phyloP scores from a whole-genome alignment of 2,888 invertebrate genomes.

The Mamestra brassicae region DNA sequence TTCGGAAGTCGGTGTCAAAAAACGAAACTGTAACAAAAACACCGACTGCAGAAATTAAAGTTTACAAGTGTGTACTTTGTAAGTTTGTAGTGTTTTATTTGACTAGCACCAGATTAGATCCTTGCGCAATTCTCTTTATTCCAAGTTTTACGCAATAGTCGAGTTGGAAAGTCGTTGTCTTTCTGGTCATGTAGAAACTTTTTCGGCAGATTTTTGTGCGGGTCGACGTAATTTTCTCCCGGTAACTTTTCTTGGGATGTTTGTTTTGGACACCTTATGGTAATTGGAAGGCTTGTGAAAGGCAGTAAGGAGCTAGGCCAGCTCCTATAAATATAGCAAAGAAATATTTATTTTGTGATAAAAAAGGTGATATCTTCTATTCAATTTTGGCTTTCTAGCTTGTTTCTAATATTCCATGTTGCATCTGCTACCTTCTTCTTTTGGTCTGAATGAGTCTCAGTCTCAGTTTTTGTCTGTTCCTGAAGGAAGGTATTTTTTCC shows the following conservation, averaged over 20 bases:
- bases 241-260: slow-evolving; percentile 6
- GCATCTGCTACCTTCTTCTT: not conserved
- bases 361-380: too few species aligned
- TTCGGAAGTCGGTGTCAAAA: too few species aligned
- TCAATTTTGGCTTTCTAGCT: too few species aligned
- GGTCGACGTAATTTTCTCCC: slow-evolving; percentile 18
- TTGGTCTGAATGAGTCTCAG: not conserved
- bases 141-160: slow-evolving; percentile 26
- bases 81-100: too few species aligned
- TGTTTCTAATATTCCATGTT: not conserved
- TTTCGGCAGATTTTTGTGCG: slow-evolving; percentile 18
- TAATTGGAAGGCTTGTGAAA: slow-evolving; percentile 11
- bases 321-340: too few species aligned
- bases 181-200: slow-evolving; percentile 45
- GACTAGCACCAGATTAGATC: slow-evolving; percentile 16
- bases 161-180: slow-evolving; percentile 24
- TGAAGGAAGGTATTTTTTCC: not conserved
- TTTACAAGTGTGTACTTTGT: too few species aligned
- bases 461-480: not conserved
- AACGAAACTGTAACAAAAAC: too few species aligned
- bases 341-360: too few species aligned
- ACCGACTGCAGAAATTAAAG: too few species aligned
- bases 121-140: slow-evolving; percentile 27
- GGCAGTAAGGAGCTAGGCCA: not conserved
- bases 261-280: slow-evolving; percentile 19